Percentiles rank a stretch among this genome's conserved stretches.
Conservation (phyloP, 2,797 vertebrate species). For the Centroberyx gerrardi region DNA sequence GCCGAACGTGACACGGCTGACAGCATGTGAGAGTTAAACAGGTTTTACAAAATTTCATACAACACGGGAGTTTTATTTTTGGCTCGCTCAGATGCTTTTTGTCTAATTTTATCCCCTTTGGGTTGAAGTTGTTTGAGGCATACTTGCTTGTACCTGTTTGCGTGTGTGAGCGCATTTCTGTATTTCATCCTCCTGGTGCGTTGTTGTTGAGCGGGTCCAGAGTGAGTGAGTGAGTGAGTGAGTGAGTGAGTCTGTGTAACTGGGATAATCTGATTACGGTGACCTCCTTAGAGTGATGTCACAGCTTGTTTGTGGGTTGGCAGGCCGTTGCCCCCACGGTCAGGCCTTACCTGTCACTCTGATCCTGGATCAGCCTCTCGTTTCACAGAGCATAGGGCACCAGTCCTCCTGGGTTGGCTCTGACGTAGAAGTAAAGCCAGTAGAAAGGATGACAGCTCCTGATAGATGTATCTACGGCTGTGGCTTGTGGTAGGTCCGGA, state of each 20-base stretch:
- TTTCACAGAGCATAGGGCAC: constrained; percentile 51
- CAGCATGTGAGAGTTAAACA: neutral
- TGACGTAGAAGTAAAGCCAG: constrained; percentile 8
- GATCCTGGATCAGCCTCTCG: constrained; percentile 62
- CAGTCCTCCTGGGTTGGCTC: constrained; percentile 12
- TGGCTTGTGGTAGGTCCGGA: too few species aligned
- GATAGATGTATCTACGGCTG: neutral
- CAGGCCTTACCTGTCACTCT: constrained; percentile 66
- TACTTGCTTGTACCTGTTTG: constrained; percentile 5
- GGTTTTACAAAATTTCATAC: constrained; percentile 4
- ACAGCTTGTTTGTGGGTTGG: constrained; percentile 74
- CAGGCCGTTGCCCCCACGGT: constrained; percentile 65
- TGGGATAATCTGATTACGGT: constrained; percentile 82
- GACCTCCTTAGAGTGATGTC: constrained; percentile 80
- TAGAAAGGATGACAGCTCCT: constrained; percentile 6
- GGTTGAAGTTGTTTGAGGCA: constrained; percentile 7
- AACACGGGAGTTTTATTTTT: constrained; percentile 64
- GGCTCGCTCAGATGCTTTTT: constrained; percentile 34
- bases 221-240: constrained; percentile 37
- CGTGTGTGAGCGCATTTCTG: constrained; percentile 1
- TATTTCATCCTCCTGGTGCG: constrained; percentile 46
- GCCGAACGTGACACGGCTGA: constrained; percentile 45
- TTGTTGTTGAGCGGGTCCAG: constrained; percentile 44
- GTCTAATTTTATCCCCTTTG: constrained; percentile 64
- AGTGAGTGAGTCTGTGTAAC: constrained; percentile 54